Evolutionary conservation across 2,888 invertebrate species (phyloP).

Genomic region (Erynnis tages): DNA sequence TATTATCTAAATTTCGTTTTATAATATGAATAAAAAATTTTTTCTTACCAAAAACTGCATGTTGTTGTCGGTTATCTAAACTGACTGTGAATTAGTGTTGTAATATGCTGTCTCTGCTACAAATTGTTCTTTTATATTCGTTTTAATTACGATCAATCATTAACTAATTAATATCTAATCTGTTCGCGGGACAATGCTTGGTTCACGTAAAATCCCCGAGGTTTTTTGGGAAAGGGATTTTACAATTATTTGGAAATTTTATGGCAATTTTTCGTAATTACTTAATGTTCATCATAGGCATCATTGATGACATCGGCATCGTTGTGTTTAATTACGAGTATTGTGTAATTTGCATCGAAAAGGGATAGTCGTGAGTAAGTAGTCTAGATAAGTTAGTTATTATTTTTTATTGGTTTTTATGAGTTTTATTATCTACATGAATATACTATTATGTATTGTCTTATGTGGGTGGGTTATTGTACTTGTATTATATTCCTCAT

Average conservation of each 20-base stretch:
- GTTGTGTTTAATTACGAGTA: too few species aligned
- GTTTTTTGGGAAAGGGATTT: conserved; percentile 3
- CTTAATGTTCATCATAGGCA: too few species aligned
- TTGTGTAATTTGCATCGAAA: too few species aligned
- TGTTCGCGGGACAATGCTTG: neutral
- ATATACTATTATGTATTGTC: too few species aligned
- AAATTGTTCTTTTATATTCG: conserved; percentile 14
- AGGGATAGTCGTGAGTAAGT: too few species aligned
- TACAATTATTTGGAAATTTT: conserved; percentile 11
- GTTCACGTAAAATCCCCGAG: neutral
- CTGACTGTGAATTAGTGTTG: neutral
- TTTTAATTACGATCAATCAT: conserved; percentile 2
- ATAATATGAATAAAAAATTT: neutral
- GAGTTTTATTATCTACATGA: too few species aligned
- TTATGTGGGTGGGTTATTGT: too few species aligned
- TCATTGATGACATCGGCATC: too few species aligned
- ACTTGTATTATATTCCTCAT: too few species aligned
- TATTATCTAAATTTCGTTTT: too few species aligned
- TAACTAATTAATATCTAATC: conserved; percentile 9
- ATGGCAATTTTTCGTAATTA: neutral
- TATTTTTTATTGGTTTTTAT: too few species aligned
- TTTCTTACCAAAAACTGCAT: conserved; percentile 28
- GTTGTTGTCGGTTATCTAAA: neutral
- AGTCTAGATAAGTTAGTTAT: too few species aligned
- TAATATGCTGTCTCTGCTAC: neutral